Conservation (phyloP, 2,797 vertebrate species). For the Cephalopachus bancanus region DNA sequence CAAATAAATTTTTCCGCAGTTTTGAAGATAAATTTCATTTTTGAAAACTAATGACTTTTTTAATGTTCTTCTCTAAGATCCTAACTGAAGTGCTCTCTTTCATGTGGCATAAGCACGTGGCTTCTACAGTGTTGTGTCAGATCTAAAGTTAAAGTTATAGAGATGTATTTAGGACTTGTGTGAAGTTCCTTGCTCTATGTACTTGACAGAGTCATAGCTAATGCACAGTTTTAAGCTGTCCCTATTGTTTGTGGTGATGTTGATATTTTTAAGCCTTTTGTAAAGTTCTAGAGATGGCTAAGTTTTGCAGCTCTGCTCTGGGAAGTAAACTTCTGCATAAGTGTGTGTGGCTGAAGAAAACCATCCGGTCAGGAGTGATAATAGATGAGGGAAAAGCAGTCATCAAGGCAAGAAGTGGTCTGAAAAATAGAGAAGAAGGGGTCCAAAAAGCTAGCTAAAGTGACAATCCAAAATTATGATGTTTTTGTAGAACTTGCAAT, state of each 20-base stretch:
- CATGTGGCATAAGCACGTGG: background rate
- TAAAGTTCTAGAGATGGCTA: background rate
- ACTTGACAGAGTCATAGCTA: background rate
- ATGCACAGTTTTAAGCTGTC: background rate
- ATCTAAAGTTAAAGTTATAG: background rate
- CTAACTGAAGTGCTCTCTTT: constrained; percentile 15
- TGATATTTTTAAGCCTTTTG: background rate
- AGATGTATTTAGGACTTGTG: background rate
- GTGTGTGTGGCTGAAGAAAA: background rate
- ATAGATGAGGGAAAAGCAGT: background rate
- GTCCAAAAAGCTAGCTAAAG: background rate
- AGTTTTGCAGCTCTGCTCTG: constrained; percentile 35
- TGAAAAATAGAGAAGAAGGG: background rate
- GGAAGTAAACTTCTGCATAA: constrained; percentile 35
- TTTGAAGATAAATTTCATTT: background rate
- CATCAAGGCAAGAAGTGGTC: background rate
- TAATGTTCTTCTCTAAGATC: background rate
- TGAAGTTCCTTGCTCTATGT: background rate
- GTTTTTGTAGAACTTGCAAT: background rate
- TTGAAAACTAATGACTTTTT: background rate
- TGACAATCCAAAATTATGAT: background rate
- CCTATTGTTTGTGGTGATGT: background rate
- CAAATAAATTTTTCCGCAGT: background rate
- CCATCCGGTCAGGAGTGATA: background rate
- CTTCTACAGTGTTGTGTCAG: background rate